Evolutionary conservation across 1,140 invertebrate genomes (phyloP), one percentile per base, ranked within the genome.

Genomic region (Rhyzopertha dominica): DNA sequence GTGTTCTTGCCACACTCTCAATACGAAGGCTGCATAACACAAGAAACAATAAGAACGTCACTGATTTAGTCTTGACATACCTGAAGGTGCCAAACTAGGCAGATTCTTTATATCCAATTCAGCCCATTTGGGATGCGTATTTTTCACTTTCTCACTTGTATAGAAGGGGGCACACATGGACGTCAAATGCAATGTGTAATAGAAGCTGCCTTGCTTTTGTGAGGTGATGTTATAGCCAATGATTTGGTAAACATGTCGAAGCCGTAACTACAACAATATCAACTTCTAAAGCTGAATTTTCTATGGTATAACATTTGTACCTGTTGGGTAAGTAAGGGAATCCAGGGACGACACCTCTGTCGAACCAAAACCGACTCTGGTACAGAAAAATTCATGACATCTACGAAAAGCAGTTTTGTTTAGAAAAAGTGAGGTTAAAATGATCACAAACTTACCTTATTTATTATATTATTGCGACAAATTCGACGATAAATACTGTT

Each of bases 101-200:
- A 54, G 19, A 36, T 54, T 43, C 66, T 71, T 69, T 55, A 76
- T 69, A 58, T 80, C 77, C 41, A 84, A 71, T 65, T 83, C 80
- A 41, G 77, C 75, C 87, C 87, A 91, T 65, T 82, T 81, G 38
- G 82, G 84, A 70, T 85, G 82, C 37, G 70, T 66, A 49, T 80
- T 81, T 42, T 77, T 76, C 43, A 89, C 72, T 54, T 77, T 76
- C 64, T 93, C 89, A 67, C 90, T 94, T 2, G 83, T 89, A 61
- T 90, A 95, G 54, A 94, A 85, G 10, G 88, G 87, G 38, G 85
- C 81, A 24, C 81, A 83, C 84, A 87, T 87, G 38, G 76, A 79
- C 2, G 82, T 82, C 50, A 80, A 71, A 63, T 92, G 87, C 16
- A 92, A 67, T 0, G 87, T 90, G 48, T 84, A 83, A 61, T 89